Base-by-base conservation (phyloP, 1,140 invertebrate species). In the Caligus rogercresseyi region DNA sequence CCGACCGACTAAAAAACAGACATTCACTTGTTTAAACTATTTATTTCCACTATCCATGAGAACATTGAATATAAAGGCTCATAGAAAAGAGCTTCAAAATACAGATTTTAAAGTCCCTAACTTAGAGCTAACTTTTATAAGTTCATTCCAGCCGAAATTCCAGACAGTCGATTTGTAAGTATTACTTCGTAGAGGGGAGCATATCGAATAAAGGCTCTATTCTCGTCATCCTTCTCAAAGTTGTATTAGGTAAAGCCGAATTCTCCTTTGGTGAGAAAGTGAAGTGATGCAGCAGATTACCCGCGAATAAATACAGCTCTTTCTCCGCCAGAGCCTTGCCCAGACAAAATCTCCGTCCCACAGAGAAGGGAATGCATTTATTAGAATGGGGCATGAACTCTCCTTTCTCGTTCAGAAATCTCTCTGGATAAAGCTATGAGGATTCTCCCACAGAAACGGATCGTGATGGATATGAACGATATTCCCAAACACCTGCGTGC, bases 401-500 rank as follows among this genome's bases (percentile, higher is more conserved):
- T 21, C 66, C 66, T 63, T 54, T 57, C 52, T 56, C 52, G 25
- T 66, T 64, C 11, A 67, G 24, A 53, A 68, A 67, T 25, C 67
- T 57, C 20, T 68, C 66, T 1, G 66, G 67, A n/a, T 55, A 26
- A 26, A 67, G 66, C 66, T 61, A 3, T 67, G 52, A 2, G 67
- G 66, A 1, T 62, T 60, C 13, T 68, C 52, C 67, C 67, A 68
- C 13, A 54, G 24, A 18, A 52, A 25, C 7, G 59, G 25, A 65
- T 76, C 72, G 60, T 74, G 71, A 66, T 76, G 74, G 2, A 73
- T 66, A 0, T 70, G 67, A 68, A 70, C 74, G 2, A 76, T 64
- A 61, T 76, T 76, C 3, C 71, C 69, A 56, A 73, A 69, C 7
- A 75, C 70, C 66, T 71, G 61, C 0, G 69, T 70, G 1, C 64